Evolutionary conservation across 2,113 vertebrate species (phyloP).

Genomic region (Emydura subglobosa): DNA sequence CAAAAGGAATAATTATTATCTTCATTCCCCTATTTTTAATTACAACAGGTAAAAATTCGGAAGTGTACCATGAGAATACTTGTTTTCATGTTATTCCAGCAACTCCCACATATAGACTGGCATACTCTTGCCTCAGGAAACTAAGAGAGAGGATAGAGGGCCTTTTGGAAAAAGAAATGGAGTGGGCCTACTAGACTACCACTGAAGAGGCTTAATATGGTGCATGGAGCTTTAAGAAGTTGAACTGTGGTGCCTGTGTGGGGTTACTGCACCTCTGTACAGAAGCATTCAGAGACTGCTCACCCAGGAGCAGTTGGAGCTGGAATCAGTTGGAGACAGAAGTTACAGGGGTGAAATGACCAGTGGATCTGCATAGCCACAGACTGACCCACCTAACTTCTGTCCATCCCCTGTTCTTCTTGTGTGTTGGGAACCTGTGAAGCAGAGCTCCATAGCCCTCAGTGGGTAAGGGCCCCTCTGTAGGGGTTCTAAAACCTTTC

Average conservation of each 20-base stretch:
- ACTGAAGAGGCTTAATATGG: not conserved
- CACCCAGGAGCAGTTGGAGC: not conserved
- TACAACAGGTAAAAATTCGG: not conserved
- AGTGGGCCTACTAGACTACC: not conserved
- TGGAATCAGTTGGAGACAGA: not conserved
- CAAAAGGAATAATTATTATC: not conserved
- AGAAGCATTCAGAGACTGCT: not conserved
- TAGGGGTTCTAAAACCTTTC: not conserved
- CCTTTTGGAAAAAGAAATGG: not conserved
- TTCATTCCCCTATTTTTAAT: not conserved
- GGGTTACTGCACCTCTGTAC: not conserved
- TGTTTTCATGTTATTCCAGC: not conserved
- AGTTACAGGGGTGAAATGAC: not conserved
- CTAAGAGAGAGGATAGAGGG: not conserved
- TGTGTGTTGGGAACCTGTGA: not conserved
- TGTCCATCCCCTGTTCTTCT: not conserved
- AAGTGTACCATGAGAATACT: not conserved
- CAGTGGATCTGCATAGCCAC: accelerated
- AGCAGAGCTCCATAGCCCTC: not conserved
- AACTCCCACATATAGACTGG: not conserved
- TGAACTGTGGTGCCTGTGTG: not conserved
- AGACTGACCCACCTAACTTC: not conserved
- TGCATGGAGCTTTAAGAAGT: not conserved
- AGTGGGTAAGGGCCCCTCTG: not conserved
- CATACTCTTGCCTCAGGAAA: not conserved